Percentiles rank a stretch among this genome's conserved stretches.
Conservation (phyloP, 2,113 vertebrate species). For the Nothoprocta pentlandii region DNA sequence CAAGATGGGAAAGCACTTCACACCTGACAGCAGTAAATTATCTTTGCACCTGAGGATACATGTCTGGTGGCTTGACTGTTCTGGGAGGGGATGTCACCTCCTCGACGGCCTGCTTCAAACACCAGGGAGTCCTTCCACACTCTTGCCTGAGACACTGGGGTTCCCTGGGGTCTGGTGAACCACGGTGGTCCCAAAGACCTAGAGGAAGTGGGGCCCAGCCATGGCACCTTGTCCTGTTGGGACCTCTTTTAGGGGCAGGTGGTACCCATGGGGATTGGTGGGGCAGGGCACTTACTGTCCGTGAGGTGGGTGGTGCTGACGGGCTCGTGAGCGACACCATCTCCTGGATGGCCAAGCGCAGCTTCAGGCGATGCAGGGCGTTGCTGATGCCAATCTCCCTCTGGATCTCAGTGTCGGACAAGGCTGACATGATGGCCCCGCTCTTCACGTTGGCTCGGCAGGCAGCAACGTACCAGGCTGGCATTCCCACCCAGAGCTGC, state of each 20-base stretch:
- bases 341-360: slow-evolving; percentile 96
- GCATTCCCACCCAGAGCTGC: slow-evolving; percentile 98
- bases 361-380: slow-evolving; percentile 93
- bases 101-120: neutral
- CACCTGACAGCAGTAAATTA: fast-evolving
- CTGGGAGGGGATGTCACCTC: fast-evolving
- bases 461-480: slow-evolving; percentile 96
- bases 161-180: neutral
- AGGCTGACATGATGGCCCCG: slow-evolving; percentile 96
- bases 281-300: slow-evolving; percentile 79
- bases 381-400: slow-evolving; percentile 98
- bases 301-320: slow-evolving; percentile 91
- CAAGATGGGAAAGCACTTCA: neutral
- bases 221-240: fast-evolving
- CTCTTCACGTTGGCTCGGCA: slow-evolving; percentile 98
- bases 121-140: neutral
- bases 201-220: neutral
- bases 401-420: slow-evolving; percentile 98
- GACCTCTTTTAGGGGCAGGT: neutral
- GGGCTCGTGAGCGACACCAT: slow-evolving; percentile 98
- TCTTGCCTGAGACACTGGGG: neutral
- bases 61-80: neutral
- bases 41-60: neutral
- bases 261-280: too few relatives aligned
- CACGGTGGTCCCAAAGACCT: neutral